Base-by-base conservation (phyloP, 2,888 invertebrate species). In the Heliconius ethilla region DNA sequence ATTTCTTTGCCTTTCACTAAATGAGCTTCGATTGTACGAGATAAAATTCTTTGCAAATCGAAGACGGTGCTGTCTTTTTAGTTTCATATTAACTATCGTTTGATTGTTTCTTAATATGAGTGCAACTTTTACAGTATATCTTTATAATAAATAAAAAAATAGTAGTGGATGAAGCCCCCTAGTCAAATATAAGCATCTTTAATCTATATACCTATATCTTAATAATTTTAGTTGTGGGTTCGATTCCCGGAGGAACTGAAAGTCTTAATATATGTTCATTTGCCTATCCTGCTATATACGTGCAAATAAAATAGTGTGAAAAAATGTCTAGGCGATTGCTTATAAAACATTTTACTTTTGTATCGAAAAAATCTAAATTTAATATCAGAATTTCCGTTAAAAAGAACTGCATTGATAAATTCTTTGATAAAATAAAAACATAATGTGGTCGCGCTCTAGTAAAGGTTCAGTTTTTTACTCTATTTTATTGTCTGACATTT, bases 1-100 rank as follows among this genome's bases (percentile, higher is more conserved):
- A 62, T 33, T 67, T 69, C 29, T 79, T 77, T 69, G 22, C 79
- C 79, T 79, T 70, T 79, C 77, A 79, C 79, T 74, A 45, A 40
- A 63, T 27, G 59, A 55, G 55, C 59, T 72, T 33, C 22, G 72
- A 72, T 59, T 37, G 55, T n/a, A 1, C 69, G 37, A n/a, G 27
- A 70, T 27, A 27, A 27, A 27, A 70, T 40, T 70, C 29, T 10
- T 51, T 70, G 51, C 25, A 59, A 22, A 55, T 59, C 13, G 2
- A 72, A 59, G 29, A 70, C 4, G 22, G 13, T 55, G 55, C n/a
- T 72, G 18, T 10, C 4, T 51, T 51, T 70, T 70, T 29, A 55
- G 29, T 45, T 65, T 33, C 1, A 22, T 65, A 3, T 33, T 65
- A 65, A 65, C 65, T 65, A 33, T 10, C 1, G 18, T 29, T 65